Base-by-base conservation (phyloP, 2,113 vertebrate genomes). In the Micromys minutus region DNA sequence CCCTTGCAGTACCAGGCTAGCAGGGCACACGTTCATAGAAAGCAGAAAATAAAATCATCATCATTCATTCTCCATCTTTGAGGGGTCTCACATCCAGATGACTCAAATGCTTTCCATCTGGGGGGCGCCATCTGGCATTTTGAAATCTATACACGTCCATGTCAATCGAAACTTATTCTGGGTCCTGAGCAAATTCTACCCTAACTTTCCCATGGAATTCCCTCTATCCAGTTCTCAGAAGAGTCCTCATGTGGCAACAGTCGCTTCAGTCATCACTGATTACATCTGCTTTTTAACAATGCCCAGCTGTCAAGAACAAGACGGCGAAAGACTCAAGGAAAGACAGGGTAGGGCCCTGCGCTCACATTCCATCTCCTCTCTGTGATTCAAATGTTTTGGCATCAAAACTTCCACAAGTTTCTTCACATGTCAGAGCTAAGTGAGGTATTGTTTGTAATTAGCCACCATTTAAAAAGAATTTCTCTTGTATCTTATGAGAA, bases 211-310 rank as follows among this genome's bases (percentile, higher is more conserved):
- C 75, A 36, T 94, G 57, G 39, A 24, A 93, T 91, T 74, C 94
- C 93, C 95, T 84, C 87, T 84, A 94, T 52, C 2, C 10, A 85
- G 39, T 91, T 95, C 92, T 87, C 84, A 87, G 83, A 94, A 94
- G 63, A 94, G 31, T 59, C n/a, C 42, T 31, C 42, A 34, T 31
- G 84, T 79, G 77, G n/a, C 75, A 96, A 84, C 79, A 72, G 87
- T 59, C 26, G 39, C 93, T 87, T 91, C n/a, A 90, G 39, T n/a
- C 87, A 72, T 26, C 0, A 8, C 26, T 96, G 87, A 93, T 75
- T 86, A 50, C 96, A 88, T 87, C 65, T 57, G 94, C 90, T 81
- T 76, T 91, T 93, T 97, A 91, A 92, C 95, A 22, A 50, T 2
- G 5, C 16, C 84, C 93, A 94, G 89, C 57, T 90, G 83, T 24